These are phyloP conservation scores for Pristionchus mayeri DNA, from an alignment of 2,888 invertebrate genomes.

Conservation along the genomic window DNA sequence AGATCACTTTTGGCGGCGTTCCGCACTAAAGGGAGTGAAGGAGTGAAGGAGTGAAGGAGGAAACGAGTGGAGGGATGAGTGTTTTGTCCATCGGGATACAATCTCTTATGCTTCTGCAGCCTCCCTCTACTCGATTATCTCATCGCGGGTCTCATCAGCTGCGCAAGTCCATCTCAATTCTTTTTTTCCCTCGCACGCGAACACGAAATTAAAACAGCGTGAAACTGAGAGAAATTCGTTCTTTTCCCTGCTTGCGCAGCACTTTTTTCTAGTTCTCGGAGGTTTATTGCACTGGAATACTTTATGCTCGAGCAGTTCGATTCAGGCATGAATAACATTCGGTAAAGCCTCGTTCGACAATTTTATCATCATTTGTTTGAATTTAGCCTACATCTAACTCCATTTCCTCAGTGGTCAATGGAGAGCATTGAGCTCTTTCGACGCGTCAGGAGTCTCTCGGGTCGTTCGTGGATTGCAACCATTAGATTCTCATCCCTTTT, in stretches of 20 bases:
- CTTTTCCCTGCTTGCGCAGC: neutral
- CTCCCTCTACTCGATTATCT: neutral
- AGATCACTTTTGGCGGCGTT: neutral
- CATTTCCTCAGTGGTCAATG: too few relatives aligned
- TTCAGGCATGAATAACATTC: neutral
- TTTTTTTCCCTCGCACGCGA: neutral
- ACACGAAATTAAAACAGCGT: neutral
- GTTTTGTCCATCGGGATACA: constrained; percentile 17
- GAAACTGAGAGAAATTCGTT: neutral
- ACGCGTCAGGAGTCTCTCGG: neutral
- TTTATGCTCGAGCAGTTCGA: neutral
- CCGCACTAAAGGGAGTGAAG: too few relatives aligned
- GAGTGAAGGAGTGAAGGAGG: too few relatives aligned
- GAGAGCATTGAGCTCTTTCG: neutral
- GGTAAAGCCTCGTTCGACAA: neutral
- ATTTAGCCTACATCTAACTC: too few relatives aligned
- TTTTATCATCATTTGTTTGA: neutral
- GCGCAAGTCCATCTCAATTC: neutral
- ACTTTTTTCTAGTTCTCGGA: neutral
- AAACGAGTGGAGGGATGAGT: neutral
- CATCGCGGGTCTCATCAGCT: neutral
- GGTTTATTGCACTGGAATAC: neutral
- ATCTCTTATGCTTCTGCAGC: neutral
- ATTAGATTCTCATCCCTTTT: constrained; percentile 8
- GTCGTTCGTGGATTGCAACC: neutral